Evolutionary conservation across 1,140 invertebrate species (phyloP).

Genomic region (Nymphalis io): DNA sequence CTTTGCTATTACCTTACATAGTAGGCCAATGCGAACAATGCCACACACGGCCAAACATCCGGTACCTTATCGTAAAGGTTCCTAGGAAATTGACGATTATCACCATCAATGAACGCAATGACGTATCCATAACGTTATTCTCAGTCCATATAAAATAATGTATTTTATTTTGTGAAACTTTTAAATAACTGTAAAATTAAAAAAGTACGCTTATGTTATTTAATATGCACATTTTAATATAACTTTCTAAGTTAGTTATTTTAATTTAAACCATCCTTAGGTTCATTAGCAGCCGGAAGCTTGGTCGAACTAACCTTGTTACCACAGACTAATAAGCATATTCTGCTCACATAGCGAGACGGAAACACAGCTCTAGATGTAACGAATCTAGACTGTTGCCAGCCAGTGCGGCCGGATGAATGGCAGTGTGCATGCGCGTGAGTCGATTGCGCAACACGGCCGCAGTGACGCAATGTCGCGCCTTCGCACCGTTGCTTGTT

Average conservation of each 20-base stretch:
- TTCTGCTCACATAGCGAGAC: conserved; percentile 49
- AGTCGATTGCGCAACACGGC: conserved; percentile 61
- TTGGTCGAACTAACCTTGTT: conserved; percentile 36
- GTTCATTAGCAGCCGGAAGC: conserved; percentile 34
- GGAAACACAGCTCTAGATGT: conserved; percentile 55
- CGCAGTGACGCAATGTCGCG: conserved; percentile 68
- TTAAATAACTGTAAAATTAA: neutral
- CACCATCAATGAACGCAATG: conserved; percentile 52
- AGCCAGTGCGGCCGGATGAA: conserved; percentile 67
- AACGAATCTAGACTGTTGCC: conserved; percentile 61
- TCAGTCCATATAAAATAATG: neutral
- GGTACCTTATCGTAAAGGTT: conserved; percentile 66
- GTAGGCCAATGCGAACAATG: conserved; percentile 62
- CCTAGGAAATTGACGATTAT: conserved; percentile 53
- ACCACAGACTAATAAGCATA: conserved; percentile 44
- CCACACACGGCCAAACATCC: conserved; percentile 69
- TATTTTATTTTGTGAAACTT: neutral
- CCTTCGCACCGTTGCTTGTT: conserved; percentile 67
- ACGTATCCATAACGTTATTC: conserved; percentile 17
- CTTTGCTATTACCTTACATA: conserved; percentile 34
- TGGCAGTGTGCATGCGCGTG: conserved; percentile 62
- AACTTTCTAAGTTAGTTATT: conserved; percentile 30
- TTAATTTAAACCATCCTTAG: conserved; percentile 32
- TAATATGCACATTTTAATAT: conserved; percentile 28
- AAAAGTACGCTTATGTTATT: conserved; percentile 13